Evolutionary conservation across 1,140 invertebrate species (phyloP).

Genomic region (Anastrepha obliqua): DNA sequence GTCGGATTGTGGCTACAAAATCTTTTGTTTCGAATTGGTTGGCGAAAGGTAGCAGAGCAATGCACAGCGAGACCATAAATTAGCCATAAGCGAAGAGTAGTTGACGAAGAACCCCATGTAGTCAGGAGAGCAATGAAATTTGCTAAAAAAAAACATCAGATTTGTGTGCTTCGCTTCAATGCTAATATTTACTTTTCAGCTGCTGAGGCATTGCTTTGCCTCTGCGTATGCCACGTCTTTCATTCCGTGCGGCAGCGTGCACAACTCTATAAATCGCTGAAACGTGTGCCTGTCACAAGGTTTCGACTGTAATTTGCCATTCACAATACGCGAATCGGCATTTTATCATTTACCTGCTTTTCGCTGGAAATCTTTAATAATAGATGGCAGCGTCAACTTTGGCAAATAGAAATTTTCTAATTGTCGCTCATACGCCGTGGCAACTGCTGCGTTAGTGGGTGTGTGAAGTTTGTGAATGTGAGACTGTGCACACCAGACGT

Average conservation of each 20-base stretch:
- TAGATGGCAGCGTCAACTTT: not conserved
- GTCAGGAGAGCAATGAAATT: not conserved
- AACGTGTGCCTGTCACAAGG: not conserved
- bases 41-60: not conserved
- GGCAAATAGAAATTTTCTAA: not conserved
- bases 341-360: not conserved
- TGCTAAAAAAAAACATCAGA: not conserved
- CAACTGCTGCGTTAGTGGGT: not conserved
- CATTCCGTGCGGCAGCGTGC: not conserved
- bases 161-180: not conserved
- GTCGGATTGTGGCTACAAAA: not conserved
- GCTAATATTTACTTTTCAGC: not conserved
- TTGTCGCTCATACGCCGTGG: slow-evolving; percentile 28
- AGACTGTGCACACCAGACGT: not conserved
- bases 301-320: not conserved
- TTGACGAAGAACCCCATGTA: not conserved
- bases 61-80: not conserved
- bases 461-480: no score
- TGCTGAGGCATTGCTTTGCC: not conserved
- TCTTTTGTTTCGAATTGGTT: not conserved
- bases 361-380: slow-evolving; percentile 1
- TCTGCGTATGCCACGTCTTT: not conserved
- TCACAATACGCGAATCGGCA: not conserved
- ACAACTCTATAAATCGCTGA: not conserved
- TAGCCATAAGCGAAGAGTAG: not conserved